Conservation (phyloP, 2,113 vertebrate species). For the Cynoglossus semilaevis region DNA sequence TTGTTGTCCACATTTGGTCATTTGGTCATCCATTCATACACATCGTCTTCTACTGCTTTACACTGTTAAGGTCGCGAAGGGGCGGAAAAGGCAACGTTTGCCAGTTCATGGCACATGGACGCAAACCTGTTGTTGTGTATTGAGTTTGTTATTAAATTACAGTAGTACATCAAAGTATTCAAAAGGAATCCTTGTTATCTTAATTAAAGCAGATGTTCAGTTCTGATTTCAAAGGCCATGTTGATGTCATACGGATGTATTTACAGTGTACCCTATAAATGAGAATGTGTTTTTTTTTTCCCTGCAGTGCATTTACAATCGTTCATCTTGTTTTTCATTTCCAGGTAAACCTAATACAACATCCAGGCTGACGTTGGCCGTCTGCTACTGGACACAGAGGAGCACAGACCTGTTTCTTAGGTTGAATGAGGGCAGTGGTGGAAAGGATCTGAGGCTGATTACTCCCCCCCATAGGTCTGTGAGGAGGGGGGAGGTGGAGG, state of each 20-base stretch:
- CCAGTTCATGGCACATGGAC: no score
- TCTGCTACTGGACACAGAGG: conserved; percentile 37
- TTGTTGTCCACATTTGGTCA: conserved; percentile 1
- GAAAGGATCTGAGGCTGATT: conserved; percentile 39
- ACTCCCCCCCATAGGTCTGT: conserved; percentile 56
- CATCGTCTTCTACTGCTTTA: no score
- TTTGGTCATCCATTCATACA: not conserved
- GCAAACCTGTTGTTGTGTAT: no score
- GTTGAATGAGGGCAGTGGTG: conserved; percentile 54
- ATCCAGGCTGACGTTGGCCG: conserved; percentile 38
- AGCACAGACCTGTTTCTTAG: conserved; percentile 16
- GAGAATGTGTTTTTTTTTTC: conserved; percentile 4
- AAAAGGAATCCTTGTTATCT: not conserved
- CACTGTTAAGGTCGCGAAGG: no score
- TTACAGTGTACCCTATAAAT: not conserved
- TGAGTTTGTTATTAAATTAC: no score
- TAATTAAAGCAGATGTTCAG: conserved; percentile 1
- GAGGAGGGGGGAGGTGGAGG: conserved; percentile 42
- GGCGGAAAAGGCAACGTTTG: no score
- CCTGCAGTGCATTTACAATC: conserved; percentile 6
- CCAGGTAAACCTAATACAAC: conserved; percentile 62
- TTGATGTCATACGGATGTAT: not conserved
- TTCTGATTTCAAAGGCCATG: not conserved
- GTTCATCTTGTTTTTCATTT: conserved; percentile 35
- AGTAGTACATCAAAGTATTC: not conserved